These are phyloP conservation scores for Microctenopoma stevenorrisi DNA, from an alignment of 2,797 vertebrate species.

Conservation along the genomic window DNA sequence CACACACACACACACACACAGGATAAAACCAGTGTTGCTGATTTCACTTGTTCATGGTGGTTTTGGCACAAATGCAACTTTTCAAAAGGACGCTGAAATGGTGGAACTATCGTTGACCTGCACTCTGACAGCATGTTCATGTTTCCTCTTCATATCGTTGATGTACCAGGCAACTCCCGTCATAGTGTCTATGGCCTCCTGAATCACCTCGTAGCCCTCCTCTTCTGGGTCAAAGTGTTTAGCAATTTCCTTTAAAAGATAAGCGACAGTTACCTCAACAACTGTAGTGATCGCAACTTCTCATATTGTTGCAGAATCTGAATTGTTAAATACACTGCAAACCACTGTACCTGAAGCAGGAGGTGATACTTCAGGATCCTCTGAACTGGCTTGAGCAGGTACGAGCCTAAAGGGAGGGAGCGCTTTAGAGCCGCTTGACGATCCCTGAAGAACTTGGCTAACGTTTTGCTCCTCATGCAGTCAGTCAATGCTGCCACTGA, in stretches of 20 bases:
- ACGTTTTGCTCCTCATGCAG: slow-evolving; percentile 91
- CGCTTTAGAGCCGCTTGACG: slow-evolving; percentile 88
- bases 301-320: too few relatives aligned
- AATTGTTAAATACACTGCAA: neutral
- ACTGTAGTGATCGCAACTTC: too few relatives aligned
- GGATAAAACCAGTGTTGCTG: neutral
- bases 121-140: slow-evolving; percentile 92
- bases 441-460: slow-evolving; percentile 91
- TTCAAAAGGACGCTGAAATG: neutral
- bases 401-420: slow-evolving; percentile 91
- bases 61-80: neutral
- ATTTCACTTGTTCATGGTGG: neutral
- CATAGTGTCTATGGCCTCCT: slow-evolving; percentile 96
- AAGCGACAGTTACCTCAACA: neutral
- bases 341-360: slow-evolving; percentile 89
- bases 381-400: slow-evolving; percentile 95
- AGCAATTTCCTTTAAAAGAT: slow-evolving; percentile 88
- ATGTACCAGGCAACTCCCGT: slow-evolving; percentile 97
- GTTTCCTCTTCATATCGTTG: slow-evolving; percentile 98
- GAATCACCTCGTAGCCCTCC: slow-evolving; percentile 91
- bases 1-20: neutral
- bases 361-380: slow-evolving; percentile 97
- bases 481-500: slow-evolving; percentile 91
- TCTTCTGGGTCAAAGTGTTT: slow-evolving; percentile 92
- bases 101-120: slow-evolving; percentile 83